Evolutionary conservation across 2,888 invertebrate species (phyloP).

Genomic region (Adineta ricciae): DNA sequence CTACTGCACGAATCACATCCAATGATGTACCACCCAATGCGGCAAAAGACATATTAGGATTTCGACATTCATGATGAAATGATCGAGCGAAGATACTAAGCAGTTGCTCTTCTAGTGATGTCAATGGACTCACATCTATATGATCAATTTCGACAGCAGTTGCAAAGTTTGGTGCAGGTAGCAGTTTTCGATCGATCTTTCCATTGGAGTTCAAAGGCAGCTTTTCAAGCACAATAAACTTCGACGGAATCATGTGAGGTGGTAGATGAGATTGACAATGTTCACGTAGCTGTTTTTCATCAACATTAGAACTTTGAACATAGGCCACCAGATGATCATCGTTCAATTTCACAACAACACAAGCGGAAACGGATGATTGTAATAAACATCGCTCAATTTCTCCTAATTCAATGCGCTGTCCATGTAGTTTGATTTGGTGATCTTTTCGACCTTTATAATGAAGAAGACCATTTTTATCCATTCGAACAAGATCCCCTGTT

Average conservation of each 20-base stretch:
- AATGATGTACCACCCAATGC: no score
- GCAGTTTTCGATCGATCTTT: not conserved
- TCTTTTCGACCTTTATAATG: conserved; percentile 8
- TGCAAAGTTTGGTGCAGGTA: not conserved
- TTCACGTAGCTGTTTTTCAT: not conserved
- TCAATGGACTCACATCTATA: no score
- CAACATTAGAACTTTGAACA: not conserved
- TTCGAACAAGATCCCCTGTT: conserved; percentile 16
- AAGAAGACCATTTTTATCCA: not conserved
- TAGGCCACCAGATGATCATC: not conserved
- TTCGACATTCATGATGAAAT: no score
- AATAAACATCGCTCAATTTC: conserved; percentile 22
- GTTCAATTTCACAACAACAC: not conserved
- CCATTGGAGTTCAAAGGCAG: not conserved
- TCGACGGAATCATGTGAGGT: not conserved
- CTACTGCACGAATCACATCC: no score
- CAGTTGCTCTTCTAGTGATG: no score
- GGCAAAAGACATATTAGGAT: no score
- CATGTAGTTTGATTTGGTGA: conserved; percentile 20
- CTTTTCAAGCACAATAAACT: not conserved
- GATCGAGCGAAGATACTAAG: no score
- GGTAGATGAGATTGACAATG: not conserved
- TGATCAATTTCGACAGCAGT: not conserved
- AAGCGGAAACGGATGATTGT: not conserved
- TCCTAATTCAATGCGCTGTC: conserved; percentile 15